A percentile compares a stretch with the other conserved stretches of the same genome.
phyloP scores from a whole-genome alignment of 1,140 invertebrate genomes.

The Trinorchestia longiramus region DNA sequence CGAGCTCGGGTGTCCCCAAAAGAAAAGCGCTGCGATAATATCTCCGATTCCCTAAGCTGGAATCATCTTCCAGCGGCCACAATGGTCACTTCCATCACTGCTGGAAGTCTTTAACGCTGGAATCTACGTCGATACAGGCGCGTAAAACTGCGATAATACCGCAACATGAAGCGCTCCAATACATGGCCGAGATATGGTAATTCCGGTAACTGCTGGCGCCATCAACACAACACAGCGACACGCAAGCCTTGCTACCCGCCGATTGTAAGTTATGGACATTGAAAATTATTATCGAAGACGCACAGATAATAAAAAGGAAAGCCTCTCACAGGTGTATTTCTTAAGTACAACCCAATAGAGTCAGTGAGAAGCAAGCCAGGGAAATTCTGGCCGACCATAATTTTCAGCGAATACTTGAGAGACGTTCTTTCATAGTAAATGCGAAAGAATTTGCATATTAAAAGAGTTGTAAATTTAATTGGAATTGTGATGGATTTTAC shows the following conservation, averaged over 20 bases:
- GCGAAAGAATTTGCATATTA: not conserved
- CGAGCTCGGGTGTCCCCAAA: not conserved
- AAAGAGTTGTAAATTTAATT: not conserved
- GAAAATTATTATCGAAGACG: not conserved
- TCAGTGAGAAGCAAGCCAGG: not conserved
- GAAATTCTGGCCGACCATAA: not conserved
- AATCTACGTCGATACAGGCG: not conserved
- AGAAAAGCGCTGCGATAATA: not conserved
- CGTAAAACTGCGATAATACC: not conserved
- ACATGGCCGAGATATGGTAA: not conserved
- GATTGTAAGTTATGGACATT: not conserved
- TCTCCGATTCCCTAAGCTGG: conserved; percentile 35
- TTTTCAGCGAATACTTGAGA: not conserved
- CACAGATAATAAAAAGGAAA: not conserved
- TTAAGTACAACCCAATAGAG: not conserved
- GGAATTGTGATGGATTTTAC: not conserved
- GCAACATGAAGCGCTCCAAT: not conserved
- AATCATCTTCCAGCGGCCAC: conserved; percentile 32
- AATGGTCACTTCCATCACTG: conserved; percentile 44
- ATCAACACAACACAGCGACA: not conserved
- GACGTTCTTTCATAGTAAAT: not conserved
- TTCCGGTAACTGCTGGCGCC: not conserved
- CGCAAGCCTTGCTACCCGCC: not conserved
- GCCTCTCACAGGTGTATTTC: not conserved
- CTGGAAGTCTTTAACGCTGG: conserved; percentile 30